Conservation (phyloP, 1,140 invertebrate genomes). For the Lasioglossum baleicum region DNA sequence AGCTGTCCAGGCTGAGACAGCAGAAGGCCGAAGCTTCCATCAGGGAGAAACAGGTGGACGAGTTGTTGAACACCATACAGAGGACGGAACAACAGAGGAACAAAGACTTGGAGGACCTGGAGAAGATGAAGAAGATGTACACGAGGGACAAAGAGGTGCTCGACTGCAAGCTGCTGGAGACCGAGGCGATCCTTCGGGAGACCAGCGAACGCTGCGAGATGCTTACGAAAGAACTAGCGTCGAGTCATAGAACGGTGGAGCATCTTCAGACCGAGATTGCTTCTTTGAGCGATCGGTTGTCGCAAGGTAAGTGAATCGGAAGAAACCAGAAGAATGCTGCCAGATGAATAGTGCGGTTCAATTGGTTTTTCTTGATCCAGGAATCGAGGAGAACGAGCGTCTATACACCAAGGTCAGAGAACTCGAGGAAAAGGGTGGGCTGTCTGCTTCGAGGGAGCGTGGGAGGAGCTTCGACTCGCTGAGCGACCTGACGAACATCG, state of each 20-base stretch:
- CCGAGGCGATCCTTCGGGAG: conserved; percentile 83
- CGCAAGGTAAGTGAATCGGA: conserved; percentile 66
- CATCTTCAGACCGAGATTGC: conserved; percentile 71
- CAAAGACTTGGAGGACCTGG: conserved; percentile 85
- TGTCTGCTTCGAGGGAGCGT: conserved; percentile 79
- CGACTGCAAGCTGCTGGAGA: conserved; percentile 83
- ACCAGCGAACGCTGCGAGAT: conserved; percentile 83
- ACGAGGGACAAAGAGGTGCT: conserved; percentile 84
- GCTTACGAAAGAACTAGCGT: conserved; percentile 83
- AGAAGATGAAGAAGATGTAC: conserved; percentile 83
- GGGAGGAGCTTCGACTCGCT: conserved; percentile 88
- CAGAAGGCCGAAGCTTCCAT: conserved; percentile 83
- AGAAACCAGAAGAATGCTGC: neutral
- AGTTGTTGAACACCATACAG: conserved; percentile 84
- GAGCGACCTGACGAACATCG: conserved; percentile 89
- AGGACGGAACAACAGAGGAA: conserved; percentile 87
- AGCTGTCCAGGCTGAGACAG: conserved; percentile 86
- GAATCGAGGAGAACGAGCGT: conserved; percentile 88
- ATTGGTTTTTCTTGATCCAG: conserved; percentile 45
- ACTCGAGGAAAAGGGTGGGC: conserved; percentile 82
- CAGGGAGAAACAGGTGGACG: conserved; percentile 87
- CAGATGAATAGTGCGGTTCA: neutral
- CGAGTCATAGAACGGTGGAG: conserved; percentile 81
- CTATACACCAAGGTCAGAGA: conserved; percentile 86
- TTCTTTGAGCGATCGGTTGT: conserved; percentile 82